Conservation (phyloP, 2,888 invertebrate genomes). For the Dorcus hopei region DNA sequence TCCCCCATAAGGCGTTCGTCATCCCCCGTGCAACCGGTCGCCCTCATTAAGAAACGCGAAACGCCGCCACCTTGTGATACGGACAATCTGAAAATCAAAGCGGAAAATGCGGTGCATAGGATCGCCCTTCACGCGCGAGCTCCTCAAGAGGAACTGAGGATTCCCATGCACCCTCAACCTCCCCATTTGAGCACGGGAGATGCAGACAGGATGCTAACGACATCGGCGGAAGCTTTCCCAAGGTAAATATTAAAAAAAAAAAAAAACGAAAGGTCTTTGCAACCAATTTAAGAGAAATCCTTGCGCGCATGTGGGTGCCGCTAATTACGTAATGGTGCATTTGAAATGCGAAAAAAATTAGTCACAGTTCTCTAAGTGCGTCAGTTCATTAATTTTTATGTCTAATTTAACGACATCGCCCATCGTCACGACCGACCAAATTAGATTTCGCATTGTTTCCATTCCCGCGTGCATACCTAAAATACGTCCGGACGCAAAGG, state of each 20-base stretch:
- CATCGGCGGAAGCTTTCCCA: conserved; percentile 41
- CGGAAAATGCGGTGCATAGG: conserved; percentile 11
- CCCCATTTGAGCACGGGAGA: conserved; percentile 32
- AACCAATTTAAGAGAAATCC: no score
- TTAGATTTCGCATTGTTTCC: no score
- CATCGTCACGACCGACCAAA: no score
- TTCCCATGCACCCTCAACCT: conserved; percentile 39
- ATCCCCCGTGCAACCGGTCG: conserved; percentile 21
- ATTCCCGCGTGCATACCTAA: no score
- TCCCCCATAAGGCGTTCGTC: conserved; percentile 40
- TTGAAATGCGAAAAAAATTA: no score
- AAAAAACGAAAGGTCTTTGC: not conserved
- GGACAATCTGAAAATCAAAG: conserved; percentile 11
- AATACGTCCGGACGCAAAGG: no score
- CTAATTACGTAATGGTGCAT: no score
- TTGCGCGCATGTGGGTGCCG: no score
- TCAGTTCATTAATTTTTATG: no score
- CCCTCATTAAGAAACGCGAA: conserved; percentile 18
- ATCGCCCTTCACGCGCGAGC: conserved; percentile 24
- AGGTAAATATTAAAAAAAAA: conserved; percentile 11
- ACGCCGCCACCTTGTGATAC: conserved; percentile 16
- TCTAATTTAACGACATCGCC: no score
- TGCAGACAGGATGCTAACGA: conserved; percentile 38
- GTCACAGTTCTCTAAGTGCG: no score
- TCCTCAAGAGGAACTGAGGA: conserved; percentile 39